Evolutionary conservation across 2,797 vertebrate species (phyloP), one percentile per base, ranked within the genome.

Genomic region (Crocidura indochinensis): DNA sequence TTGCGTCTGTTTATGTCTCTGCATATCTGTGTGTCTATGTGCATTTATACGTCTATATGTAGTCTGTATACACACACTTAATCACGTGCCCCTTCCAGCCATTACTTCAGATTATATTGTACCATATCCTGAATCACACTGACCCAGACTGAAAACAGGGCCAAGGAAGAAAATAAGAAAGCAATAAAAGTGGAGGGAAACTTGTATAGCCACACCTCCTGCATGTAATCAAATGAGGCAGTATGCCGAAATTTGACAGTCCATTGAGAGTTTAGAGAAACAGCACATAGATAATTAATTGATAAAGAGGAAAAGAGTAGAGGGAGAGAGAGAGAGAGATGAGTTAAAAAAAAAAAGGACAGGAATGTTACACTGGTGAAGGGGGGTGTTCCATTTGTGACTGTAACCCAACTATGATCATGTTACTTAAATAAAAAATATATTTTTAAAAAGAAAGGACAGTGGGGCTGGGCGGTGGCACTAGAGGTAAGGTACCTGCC

Each of bases 111-210:
- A 31, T 67, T 38, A 17, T 26, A 8, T 24, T n/a, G 77, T 62
- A 71, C 29, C 7, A 9, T 17, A 9, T 51, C 27, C 84, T 72
- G 60, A 72, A 64, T 53, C 9, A 4, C 31, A 46, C 68, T 79
- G 64, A 51, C 68, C 82, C 90, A 17, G 71, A 68, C 17, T 51
- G 69, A 80, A 62, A 74, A 60, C 6, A 17, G n/a, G 71, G 53
- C 89, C 51, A 60, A 47, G 19, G 51, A 65, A 87, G 68, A 91
- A 72, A 47, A 17, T 31, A 31, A 72, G 74, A 65, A 11, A 65
- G 27, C 64, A 65, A 12, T 65, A 65, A 12, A 65, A 20, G 10
- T 3, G 64, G 64, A 65, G 64, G 64, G 26, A 20, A 10, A 26
- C 24, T 64, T 8, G 64, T 4, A 10, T 20, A 60, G 11, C 19